Base-by-base conservation (phyloP, 2,797 vertebrate species). In the Orientallactaga sibirica region DNA sequence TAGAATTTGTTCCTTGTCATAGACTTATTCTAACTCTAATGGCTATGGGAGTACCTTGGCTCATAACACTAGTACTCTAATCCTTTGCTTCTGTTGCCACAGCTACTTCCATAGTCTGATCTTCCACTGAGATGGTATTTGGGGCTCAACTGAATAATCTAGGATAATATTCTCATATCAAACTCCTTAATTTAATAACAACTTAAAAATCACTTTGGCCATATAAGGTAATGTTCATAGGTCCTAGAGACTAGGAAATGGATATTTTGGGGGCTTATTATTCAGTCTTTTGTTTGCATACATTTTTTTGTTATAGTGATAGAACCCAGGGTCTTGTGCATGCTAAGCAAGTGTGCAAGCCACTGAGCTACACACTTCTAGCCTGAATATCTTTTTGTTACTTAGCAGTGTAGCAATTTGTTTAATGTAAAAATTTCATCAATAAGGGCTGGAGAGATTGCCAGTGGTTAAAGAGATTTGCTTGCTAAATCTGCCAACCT, bases 381-480 rank as follows among this genome's bases (percentile, higher is more conserved):
- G 33, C 33, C 33, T 37, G 33, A 37, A 37, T 37, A 37, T 37
- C 33, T 37, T 37, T 37, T 37, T 29, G 62, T 66, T 22, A 75
- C 27, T 24, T 86, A 91, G 88, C 19, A 79, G 48, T 68, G 15
- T 58, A 88, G 67, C 61, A 88, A 93, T 93, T 88, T 86, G 24
- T 79, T 76, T 82, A 94, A 91, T 94, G 33, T 75, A 52, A 78
- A 93, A 93, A 82, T 15, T 71, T 6, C 20, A 84, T 52, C 52
- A 52, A 52, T 7, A 52, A 52, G 52, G 52, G 52, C 52, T 52
- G 52, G 52, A 52, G 52, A 52, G 52, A 52, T 52, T 7, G 52
- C 52, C 52, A 52, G 7, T 52, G 52, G 52, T 52, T 52, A 52
- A 52, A 52, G 52, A 12, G 52, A 52, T 52, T 52, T 52, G 52